These are phyloP conservation scores for Boloria euphrosyne DNA, from an alignment of 2,888 invertebrate species.

Conservation along the genomic window DNA sequence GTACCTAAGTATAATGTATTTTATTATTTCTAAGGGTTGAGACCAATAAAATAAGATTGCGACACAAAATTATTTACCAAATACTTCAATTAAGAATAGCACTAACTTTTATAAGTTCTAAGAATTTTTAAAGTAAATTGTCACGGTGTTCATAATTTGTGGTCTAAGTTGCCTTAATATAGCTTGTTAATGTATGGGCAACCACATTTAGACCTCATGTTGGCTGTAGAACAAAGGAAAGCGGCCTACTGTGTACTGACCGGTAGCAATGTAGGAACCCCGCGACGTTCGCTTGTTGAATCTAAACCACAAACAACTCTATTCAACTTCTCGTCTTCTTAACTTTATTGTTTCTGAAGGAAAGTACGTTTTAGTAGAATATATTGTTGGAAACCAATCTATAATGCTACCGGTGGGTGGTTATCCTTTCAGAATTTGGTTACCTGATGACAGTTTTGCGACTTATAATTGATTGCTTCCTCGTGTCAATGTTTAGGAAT, in stretches of 20 bases:
- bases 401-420: constrained; percentile 77
- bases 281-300: constrained; percentile 58
- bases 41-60: not conserved
- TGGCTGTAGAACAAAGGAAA: constrained; percentile 63
- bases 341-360: constrained; percentile 54
- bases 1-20: too few species aligned
- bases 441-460: constrained; percentile 72
- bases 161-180: constrained; percentile 55
- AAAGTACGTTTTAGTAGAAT: constrained; percentile 53
- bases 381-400: constrained; percentile 71
- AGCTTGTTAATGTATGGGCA: constrained; percentile 50
- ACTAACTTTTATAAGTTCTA: constrained; percentile 25
- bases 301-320: constrained; percentile 75
- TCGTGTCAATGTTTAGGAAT: constrained; percentile 26
- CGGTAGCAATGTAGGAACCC: constrained; percentile 64
- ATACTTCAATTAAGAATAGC: constrained; percentile 1
- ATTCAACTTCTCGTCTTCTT: constrained; percentile 52
- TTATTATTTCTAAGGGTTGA: too few species aligned
- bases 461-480: constrained; percentile 68
- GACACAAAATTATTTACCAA: constrained; percentile 1
- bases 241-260: constrained; percentile 55
- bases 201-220: constrained; percentile 72
- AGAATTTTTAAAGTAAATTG: constrained; percentile 40
- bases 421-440: constrained; percentile 48
- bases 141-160: constrained; percentile 47